Evolutionary conservation across 2,797 vertebrate species (phyloP).

Genomic region (Gadopsis marmoratus): DNA sequence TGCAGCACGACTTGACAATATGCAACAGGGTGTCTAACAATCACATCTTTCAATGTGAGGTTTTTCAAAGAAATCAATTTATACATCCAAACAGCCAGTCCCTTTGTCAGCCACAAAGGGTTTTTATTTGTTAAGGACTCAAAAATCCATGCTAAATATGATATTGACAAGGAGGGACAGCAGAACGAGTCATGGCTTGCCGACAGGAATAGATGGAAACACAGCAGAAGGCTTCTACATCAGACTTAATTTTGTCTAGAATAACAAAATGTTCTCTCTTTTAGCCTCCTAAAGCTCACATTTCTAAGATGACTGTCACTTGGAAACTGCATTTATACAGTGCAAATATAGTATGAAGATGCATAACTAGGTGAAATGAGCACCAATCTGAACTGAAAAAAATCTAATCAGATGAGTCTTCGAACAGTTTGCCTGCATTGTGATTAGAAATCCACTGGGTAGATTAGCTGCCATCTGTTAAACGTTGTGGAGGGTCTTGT

Average conservation of each 20-base stretch:
- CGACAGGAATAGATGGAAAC: background rate
- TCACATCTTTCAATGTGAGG: background rate
- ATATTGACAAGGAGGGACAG: background rate
- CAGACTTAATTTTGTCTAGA: too few species aligned
- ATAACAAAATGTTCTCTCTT: background rate
- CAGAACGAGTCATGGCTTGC: background rate
- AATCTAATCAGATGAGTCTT: conserved; percentile 1
- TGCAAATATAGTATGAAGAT: background rate
- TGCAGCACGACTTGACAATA: background rate
- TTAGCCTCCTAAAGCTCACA: background rate
- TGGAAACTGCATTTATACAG: background rate
- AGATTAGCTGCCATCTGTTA: conserved; percentile 19
- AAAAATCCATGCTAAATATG: background rate
- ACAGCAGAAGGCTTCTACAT: background rate
- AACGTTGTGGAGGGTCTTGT: background rate
- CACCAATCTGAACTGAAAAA: conserved; percentile 5
- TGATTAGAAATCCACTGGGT: background rate
- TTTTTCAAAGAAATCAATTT: background rate
- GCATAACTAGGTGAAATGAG: background rate
- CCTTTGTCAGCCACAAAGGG: background rate
- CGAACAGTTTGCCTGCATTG: background rate
- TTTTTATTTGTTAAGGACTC: background rate
- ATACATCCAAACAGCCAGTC: background rate
- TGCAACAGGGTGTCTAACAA: background rate
- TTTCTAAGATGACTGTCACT: background rate